These are phyloP conservation scores for Apotomis turbidana DNA, from an alignment of 2,888 invertebrate genomes.

Conservation along the genomic window DNA sequence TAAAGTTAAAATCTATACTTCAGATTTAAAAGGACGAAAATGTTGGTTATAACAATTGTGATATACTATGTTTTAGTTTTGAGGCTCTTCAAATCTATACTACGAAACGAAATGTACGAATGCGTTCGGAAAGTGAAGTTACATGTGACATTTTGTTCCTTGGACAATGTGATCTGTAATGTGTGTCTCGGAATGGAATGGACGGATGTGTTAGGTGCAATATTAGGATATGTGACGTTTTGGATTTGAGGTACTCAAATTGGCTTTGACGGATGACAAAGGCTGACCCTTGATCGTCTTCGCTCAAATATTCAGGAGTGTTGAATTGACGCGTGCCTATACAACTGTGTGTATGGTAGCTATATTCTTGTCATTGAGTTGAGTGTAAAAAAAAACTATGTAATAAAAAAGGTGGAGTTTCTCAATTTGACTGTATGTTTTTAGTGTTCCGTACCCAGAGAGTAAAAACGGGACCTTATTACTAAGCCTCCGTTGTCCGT, in stretches of 20 bases:
- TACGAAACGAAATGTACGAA: too few relatives aligned
- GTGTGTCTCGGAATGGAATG: not conserved
- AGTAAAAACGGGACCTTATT: too few relatives aligned
- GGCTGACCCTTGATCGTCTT: conserved; percentile 73
- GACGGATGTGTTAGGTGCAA: not conserved
- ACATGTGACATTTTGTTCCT: too few relatives aligned
- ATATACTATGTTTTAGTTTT: not conserved
- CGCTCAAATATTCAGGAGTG: conserved; percentile 71
- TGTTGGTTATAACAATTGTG: not conserved
- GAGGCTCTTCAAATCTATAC: not conserved
- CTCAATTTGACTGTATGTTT: too few relatives aligned
- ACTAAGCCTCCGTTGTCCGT: too few relatives aligned
- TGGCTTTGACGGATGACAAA: conserved; percentile 78
- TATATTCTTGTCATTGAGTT: conserved; percentile 8
- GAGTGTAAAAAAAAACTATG: too few relatives aligned
- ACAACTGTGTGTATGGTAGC: not conserved
- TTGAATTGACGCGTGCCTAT: conserved; percentile 57
- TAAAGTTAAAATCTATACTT: conserved; percentile 65
- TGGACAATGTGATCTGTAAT: conserved; percentile 33
- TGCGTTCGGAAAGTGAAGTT: too few relatives aligned
- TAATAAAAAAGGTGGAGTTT: too few relatives aligned
- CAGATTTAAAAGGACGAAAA: not conserved
- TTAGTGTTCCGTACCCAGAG: too few relatives aligned
- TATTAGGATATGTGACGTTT: conserved; percentile 2
- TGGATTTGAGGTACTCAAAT: conserved; percentile 46